Conservation (phyloP, 2,888 invertebrate species). For the Ichneumoninae sp. region DNA sequence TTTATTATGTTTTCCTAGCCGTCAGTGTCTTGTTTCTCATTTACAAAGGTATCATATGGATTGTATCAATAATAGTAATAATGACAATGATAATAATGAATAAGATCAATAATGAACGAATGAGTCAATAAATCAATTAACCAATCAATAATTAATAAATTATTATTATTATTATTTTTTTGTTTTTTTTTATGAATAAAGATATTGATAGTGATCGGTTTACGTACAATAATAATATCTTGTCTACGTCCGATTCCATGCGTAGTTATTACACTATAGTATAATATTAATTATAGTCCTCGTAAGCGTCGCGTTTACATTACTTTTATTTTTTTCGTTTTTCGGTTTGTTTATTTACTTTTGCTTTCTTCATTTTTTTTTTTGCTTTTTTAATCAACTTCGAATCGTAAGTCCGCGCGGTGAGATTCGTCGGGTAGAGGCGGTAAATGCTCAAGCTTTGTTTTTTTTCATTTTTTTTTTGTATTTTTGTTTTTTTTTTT, state of each 20-base stretch:
- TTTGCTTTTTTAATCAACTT: constrained; percentile 55
- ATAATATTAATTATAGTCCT: constrained; percentile 71
- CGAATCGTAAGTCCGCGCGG: constrained; percentile 53
- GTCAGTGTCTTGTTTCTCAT: constrained; percentile 82
- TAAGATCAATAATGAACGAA: constrained; percentile 62
- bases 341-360: constrained; percentile 56
- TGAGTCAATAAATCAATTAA: constrained; percentile 63
- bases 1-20: constrained; percentile 82
- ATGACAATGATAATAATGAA: constrained; percentile 68
- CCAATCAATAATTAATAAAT: constrained; percentile 56
- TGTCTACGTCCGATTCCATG: constrained; percentile 66
- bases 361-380: constrained; percentile 61
- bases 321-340: constrained; percentile 55
- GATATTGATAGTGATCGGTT: constrained; percentile 59
- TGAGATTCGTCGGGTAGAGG: constrained; percentile 59
- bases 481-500: constrained; percentile 23
- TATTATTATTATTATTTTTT: constrained; percentile 15
- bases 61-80: constrained; percentile 75
- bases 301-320: constrained; percentile 67
- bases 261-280: constrained; percentile 69
- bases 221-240: constrained; percentile 69
- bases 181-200: constrained; percentile 51
- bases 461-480: constrained; percentile 2
- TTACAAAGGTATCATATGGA: constrained; percentile 81
- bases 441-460: constrained; percentile 61